Conservation (phyloP, 2,113 vertebrate species). For the Orthonyx spaldingii region DNA sequence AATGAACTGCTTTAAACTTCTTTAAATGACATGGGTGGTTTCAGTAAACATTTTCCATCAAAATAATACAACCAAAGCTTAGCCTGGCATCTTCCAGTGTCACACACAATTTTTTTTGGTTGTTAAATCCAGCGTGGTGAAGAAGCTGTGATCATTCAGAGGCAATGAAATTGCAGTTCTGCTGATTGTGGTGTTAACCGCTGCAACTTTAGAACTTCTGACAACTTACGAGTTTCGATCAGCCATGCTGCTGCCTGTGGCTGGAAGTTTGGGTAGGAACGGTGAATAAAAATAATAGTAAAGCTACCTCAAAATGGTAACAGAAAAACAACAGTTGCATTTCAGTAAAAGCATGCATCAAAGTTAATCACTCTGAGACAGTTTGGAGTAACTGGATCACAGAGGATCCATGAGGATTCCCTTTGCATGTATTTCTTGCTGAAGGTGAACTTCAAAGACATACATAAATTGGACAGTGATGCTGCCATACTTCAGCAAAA, state of each 20-base stretch:
- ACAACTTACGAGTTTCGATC: neutral
- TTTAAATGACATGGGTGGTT: neutral
- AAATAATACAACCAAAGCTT: neutral
- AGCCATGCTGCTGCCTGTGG: neutral
- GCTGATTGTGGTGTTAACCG: neutral
- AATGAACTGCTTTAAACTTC: neutral
- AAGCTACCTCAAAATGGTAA: neutral
- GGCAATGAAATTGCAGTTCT: neutral
- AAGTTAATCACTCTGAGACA: neutral
- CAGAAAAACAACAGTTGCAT: neutral
- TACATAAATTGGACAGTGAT: neutral
- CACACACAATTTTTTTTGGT: neutral
- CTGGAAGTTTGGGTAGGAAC: neutral
- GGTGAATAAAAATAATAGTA: neutral
- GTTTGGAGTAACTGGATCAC: neutral
- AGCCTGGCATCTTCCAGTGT: neutral
- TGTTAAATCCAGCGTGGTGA: neutral
- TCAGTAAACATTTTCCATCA: neutral
- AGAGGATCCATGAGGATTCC: neutral
- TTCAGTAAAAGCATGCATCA: neutral
- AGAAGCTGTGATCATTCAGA: neutral
- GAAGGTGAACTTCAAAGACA: neutral
- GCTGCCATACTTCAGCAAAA: neutral
- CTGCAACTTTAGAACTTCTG: neutral
- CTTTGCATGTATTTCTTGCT: neutral